phyloP scores from a whole-genome alignment of 2,797 vertebrate genomes.

The Ispidina picta region DNA sequence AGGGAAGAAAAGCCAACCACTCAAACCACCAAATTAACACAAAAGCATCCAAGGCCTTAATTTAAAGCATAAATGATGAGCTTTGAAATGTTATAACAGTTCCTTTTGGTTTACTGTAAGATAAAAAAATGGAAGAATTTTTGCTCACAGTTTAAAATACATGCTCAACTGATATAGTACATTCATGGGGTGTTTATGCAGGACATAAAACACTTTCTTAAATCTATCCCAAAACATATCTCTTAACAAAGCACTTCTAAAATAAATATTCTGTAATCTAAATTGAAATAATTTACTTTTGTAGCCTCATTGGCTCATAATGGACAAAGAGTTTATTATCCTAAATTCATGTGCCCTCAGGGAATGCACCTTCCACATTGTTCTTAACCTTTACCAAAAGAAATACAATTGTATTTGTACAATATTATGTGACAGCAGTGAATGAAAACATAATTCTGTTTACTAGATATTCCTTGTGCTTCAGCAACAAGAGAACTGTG shows the following conservation, averaged over 20 bases:
- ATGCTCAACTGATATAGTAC: not conserved
- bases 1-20: fast-evolving
- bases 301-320: slow-evolving; percentile 44
- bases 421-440: slow-evolving; percentile 45
- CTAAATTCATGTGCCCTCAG: not conserved
- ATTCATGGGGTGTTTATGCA: slow-evolving; percentile 8
- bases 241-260: slow-evolving; percentile 18
- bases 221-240: slow-evolving; percentile 26
- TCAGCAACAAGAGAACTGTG: slow-evolving; percentile 33
- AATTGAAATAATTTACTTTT: slow-evolving; percentile 39
- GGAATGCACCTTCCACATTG: slow-evolving; percentile 52
- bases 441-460: slow-evolving; percentile 68
- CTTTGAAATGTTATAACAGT: not conserved
- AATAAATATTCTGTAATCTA: slow-evolving; percentile 38
- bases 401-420: slow-evolving; percentile 59
- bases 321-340: slow-evolving; percentile 62
- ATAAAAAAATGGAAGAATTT: not conserved
- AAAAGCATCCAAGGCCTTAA: not conserved
- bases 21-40: not conserved
- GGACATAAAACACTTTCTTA: not conserved
- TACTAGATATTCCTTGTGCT: slow-evolving; percentile 57
- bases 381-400: slow-evolving; percentile 51
- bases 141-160: not conserved
- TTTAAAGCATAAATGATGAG: not conserved
- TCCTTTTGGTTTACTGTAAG: not conserved